Evolutionary conservation across 1,140 invertebrate species (phyloP), one percentile per base, ranked within the genome.

Genomic region (Ips nitidus): DNA sequence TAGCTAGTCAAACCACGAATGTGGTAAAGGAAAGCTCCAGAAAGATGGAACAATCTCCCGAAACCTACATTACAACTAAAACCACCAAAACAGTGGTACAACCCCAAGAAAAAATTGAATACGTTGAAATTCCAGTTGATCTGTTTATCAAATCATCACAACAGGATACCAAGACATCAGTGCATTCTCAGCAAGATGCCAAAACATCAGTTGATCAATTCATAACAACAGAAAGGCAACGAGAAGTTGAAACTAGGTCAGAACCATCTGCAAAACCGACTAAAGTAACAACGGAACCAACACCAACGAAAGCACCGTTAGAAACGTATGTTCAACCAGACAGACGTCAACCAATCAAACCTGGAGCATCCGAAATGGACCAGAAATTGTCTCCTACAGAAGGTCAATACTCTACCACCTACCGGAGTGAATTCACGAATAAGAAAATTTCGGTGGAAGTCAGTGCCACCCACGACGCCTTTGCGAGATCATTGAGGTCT

Each of bases 401-500:
- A 56, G 81, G 83, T 38, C 80, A 85, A 71, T 87, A 87, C 75
- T 79, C 84, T 60, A 87, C 86, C 6, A 88, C 86, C 1, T 88
- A 88, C 72, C 81, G 85, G 74, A 80, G 80, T 43, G 85, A 87
- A 69, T 87, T 82, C 71, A 81, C 81, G 8, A 82, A 79, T 63
- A 86, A 83, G 63, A 83, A 83, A 72, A 86, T 89, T 43, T 87
- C 85, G 68, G 83, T 84, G 58, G 85, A 87, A 71, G 82, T 86
- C 61, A 89, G 88, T 76, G 86, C 89, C 4, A 86, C 88, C 37
- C 89, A 91, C 76, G 84, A 89, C 71, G 88, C 87, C 2, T 91
- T 89, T 81, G 89, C 88, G 2, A 86, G 87, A 64, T 88, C 88
- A 41, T 79, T 91, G 43, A 83, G 89, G 56, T 83, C 87, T 56